phyloP scores from a whole-genome alignment of 2,113 vertebrate genomes.

The Callithrix jacchus region DNA sequence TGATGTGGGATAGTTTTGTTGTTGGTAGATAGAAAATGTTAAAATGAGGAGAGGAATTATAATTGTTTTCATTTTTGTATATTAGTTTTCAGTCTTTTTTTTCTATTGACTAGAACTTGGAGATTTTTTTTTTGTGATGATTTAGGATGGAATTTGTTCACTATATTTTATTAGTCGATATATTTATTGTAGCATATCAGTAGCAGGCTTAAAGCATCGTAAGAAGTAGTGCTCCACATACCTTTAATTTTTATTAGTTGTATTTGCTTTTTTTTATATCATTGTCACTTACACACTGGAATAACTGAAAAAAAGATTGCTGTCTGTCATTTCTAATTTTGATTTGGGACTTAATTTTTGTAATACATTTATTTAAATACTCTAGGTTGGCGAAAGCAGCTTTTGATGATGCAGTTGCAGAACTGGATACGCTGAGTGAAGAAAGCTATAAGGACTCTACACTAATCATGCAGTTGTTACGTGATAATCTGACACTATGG shows the following conservation, averaged over 20 bases:
- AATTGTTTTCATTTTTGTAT: neutral
- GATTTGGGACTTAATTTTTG: neutral
- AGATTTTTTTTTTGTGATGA: constrained; percentile 7
- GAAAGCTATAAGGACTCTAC: constrained; percentile 99
- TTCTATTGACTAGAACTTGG: neutral
- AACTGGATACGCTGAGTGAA: constrained; percentile 99
- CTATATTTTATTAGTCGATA: neutral
- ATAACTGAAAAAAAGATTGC: neutral
- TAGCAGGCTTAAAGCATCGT: neutral
- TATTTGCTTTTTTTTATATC: neutral
- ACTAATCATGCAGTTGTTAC: constrained; percentile 99
- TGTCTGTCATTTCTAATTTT: neutral
- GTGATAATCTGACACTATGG: constrained; percentile 99
- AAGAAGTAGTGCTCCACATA: neutral
- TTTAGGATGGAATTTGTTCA: constrained; percentile 25
- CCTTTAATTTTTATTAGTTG: neutral
- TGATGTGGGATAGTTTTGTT: neutral
- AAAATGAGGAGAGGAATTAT: neutral
- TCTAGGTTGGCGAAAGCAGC: constrained; percentile 98
- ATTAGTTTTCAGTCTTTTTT: neutral
- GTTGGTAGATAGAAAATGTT: neutral
- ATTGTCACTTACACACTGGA: neutral
- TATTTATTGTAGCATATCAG: neutral
- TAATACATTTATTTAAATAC: neutral
- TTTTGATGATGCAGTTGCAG: constrained; percentile 98